These are phyloP conservation scores for Hydroisotoma schaefferi DNA, from an alignment of 2,888 invertebrate genomes.

Conservation along the genomic window DNA sequence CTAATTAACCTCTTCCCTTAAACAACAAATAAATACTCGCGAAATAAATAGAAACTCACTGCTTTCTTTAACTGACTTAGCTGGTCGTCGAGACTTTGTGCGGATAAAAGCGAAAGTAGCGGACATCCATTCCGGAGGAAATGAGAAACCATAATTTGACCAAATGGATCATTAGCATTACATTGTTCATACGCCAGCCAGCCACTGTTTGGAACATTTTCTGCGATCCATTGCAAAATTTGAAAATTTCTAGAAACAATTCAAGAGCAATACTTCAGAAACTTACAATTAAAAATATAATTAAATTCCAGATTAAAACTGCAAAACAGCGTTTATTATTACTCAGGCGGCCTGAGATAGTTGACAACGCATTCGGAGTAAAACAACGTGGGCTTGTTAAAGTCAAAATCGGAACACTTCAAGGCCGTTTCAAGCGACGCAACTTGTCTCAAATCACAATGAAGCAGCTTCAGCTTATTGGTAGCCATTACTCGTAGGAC, in stretches of 20 bases:
- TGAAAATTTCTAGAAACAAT: constrained; percentile 24
- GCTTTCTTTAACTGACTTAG: constrained; percentile 30
- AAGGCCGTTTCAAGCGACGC: constrained; percentile 27
- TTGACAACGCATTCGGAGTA: constrained; percentile 48
- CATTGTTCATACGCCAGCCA: constrained; percentile 48
- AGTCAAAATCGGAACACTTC: constrained; percentile 33
- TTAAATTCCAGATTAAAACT: neutral
- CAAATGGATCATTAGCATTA: constrained; percentile 42
- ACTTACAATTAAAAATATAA: neutral
- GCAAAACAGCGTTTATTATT: constrained; percentile 13
- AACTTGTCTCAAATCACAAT: constrained; percentile 38
- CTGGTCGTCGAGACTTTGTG: constrained; percentile 37
- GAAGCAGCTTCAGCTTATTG: constrained; percentile 30
- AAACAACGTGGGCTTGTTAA: constrained; percentile 40
- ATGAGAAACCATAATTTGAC: constrained; percentile 44
- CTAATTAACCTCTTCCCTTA: neutral
- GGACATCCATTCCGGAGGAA: constrained; percentile 45
- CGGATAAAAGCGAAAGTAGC: constrained; percentile 29
- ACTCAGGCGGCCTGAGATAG: constrained; percentile 44
- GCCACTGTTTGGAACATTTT: constrained; percentile 38
- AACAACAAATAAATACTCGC: neutral
- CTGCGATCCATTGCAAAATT: constrained; percentile 40
- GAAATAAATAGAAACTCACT: constrained; percentile 17
- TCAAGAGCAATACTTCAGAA: neutral
- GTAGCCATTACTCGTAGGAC: constrained; percentile 30